Evolutionary conservation across 2,888 invertebrate genomes (phyloP), one percentile per base, ranked within the genome.

Genomic region (Netelia virgata): DNA sequence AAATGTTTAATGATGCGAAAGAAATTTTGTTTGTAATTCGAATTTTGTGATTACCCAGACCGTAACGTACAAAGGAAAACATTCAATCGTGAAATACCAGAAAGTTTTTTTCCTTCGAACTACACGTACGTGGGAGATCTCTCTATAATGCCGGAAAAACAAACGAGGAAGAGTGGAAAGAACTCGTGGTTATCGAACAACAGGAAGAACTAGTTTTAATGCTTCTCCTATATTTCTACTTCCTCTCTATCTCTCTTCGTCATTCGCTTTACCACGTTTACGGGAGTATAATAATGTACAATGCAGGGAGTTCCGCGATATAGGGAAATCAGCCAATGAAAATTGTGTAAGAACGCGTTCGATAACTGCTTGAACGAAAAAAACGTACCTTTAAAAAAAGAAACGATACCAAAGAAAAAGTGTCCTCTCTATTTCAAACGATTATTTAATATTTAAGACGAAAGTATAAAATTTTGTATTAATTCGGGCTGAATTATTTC

Each of bases 121-220:
- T 41, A 9, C 16, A 9, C 28, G 14, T 36, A 23, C 61, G 47
- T 61, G 64, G 41, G 43, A 75, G 64, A 41, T 23, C n/a, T 16
- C 55, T 47, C 47, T 47, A 14, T 47, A 47, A 74, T 47, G 2
- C 28, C 28, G 53, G 64, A 63, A 53, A 74, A 77, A 73, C 61
- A 36, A 61, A 14, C 6, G 47, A 18, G 63, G 57, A 41, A 9
- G 14, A 59, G 3, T 50, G 61, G 74, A 70, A 75, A 80, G 68
- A 63, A 55, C 55, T 68, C 70, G 64, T 36, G 69, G 76, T 82
- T 84, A 82, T 78, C 69, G 73, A 84, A 81, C 50, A 82, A 78
- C 61, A 74, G 84, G 82, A 82, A 85, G 72, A 28, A 55, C 16
- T n/a, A 16, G 16, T 43, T 5, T 75, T 16, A 23, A n/a, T 57